Base-by-base conservation (phyloP, 2,113 vertebrate species). In the Ondatra zibethicus region DNA sequence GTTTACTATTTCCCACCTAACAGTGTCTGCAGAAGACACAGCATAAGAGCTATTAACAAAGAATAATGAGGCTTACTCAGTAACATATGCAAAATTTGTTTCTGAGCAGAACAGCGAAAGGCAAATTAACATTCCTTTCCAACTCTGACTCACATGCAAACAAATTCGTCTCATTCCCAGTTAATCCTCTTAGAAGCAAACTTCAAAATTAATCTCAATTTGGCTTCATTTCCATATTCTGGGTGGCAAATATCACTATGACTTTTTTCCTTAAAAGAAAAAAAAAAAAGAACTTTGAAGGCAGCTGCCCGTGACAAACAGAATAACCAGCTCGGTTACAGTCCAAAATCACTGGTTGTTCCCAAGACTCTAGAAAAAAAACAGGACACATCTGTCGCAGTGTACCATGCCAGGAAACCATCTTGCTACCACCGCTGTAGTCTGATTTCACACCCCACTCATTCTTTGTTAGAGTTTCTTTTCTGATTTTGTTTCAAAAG, bases 381-480 rank as follows among this genome's bases (percentile, higher is more conserved):
- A 93, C 1, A 96, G 96, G 88, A 97, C 92, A 95, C 95, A 96
- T 96, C 96, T 97, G 97, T 65, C 45, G 45, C 8, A 19, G 31
- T 19, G 27, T 78, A 88, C 36, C 85, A 36, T 14, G 92, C 95
- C 81, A 97, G 81, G 42, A 95, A 88, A 50, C 1, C 36, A 66
- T 73, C 85, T 25, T 93, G 39, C 63, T 75, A 68, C 84, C 36
- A 88, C 76, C 11, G 33, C 52, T 73, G 88, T 94, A 94, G 95
- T 97, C 94, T 95, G 96, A 91, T 77, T 84, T 93, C 72, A 88
- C 36, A 85, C 39, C 72, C 72, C 21, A 87, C 21, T 96, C 80
- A 78, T 92, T 82, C 89, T 66, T 78, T 88, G 82, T 47, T 63
- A 75, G 7, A n/a, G 47, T 82, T 95, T 84, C 66, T 89, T 88